A percentile compares a stretch with the other conserved stretches of the same genome.
These are phyloP conservation scores for Autographa pulchrina DNA, from an alignment of 2,888 invertebrate species.

Conservation along the genomic window DNA sequence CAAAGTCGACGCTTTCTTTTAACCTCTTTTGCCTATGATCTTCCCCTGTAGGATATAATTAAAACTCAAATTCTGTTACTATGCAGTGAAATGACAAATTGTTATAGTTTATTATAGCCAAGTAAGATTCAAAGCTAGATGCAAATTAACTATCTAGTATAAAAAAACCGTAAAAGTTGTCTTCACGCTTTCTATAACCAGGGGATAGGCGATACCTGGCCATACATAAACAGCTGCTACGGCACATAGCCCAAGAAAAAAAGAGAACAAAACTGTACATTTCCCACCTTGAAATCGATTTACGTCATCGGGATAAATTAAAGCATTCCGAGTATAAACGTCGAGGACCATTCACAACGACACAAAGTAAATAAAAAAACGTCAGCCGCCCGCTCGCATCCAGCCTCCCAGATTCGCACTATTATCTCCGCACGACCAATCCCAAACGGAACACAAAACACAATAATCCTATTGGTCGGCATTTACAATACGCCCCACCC, in stretches of 20 bases:
- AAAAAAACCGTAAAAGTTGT: neutral
- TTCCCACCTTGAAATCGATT: slow-evolving; percentile 85
- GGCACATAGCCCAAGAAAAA: slow-evolving; percentile 53
- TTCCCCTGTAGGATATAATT: neutral
- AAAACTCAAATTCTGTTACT: neutral
- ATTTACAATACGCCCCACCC: slow-evolving; percentile 43
- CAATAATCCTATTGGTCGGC: slow-evolving; percentile 71
- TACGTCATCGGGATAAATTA: slow-evolving; percentile 81
- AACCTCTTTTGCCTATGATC: too few species aligned
- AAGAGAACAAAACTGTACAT: slow-evolving; percentile 65
- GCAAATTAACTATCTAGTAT: neutral
- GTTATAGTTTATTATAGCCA: neutral
- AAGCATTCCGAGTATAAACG: slow-evolving; percentile 77
- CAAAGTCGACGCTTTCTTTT: too few species aligned
- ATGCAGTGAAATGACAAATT: neutral
- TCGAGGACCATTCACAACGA: slow-evolving; percentile 76
- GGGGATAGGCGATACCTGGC: slow-evolving; percentile 43
- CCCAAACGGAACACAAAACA: slow-evolving; percentile 67
- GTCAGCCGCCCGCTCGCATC: slow-evolving; percentile 71
- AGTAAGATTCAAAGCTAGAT: neutral
- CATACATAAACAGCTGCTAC: slow-evolving; percentile 61
- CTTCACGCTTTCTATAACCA: slow-evolving; percentile 15
- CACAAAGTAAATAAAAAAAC: slow-evolving; percentile 82
- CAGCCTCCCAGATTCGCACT: slow-evolving; percentile 88
- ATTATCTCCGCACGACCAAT: slow-evolving; percentile 85